Conservation (phyloP, 2,888 invertebrate genomes). For the Ctena decussata region DNA sequence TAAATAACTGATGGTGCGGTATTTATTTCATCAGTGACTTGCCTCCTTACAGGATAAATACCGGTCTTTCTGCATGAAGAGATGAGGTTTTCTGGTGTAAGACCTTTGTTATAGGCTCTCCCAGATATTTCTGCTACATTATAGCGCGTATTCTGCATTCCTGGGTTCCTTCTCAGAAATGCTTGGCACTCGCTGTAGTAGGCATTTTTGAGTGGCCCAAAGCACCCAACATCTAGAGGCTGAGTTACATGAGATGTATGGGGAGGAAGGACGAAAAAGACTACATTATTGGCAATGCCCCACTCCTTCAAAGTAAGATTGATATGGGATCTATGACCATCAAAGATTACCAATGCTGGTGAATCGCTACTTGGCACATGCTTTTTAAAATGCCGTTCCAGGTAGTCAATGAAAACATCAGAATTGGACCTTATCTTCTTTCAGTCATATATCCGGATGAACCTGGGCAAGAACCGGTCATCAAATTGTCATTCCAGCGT, state of each 20-base stretch:
- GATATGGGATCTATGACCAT: slow-evolving; percentile 44
- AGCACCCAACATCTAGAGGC: slow-evolving; percentile 51
- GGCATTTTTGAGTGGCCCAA: slow-evolving; percentile 43
- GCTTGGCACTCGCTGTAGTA: slow-evolving; percentile 34
- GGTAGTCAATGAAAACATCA: slow-evolving; percentile 19
- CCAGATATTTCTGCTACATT: slow-evolving; percentile 29
- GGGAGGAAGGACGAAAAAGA: slow-evolving; percentile 40
- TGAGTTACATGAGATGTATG: slow-evolving; percentile 42
- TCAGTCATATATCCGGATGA: slow-evolving; percentile 32
- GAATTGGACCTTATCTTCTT: slow-evolving; percentile 44
- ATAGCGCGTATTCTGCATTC: slow-evolving; percentile 17
- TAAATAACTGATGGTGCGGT: not conserved
- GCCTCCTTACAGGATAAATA: not conserved
- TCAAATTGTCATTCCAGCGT: slow-evolving; percentile 16
- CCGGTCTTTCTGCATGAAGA: slow-evolving; percentile 7
- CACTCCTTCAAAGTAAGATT: slow-evolving; percentile 34
- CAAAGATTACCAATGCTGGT: slow-evolving; percentile 14
- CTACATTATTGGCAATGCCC: slow-evolving; percentile 30
- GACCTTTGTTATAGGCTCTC: not conserved
- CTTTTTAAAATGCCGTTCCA: slow-evolving; percentile 32
- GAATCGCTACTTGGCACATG: slow-evolving; percentile 6
- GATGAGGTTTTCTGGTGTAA: not conserved
- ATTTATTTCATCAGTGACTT: not conserved
- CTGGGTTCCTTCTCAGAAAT: slow-evolving; percentile 31
- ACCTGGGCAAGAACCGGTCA: slow-evolving; percentile 24